Conservation (phyloP, 1,140 invertebrate species). For the Heliconius melpomene region DNA sequence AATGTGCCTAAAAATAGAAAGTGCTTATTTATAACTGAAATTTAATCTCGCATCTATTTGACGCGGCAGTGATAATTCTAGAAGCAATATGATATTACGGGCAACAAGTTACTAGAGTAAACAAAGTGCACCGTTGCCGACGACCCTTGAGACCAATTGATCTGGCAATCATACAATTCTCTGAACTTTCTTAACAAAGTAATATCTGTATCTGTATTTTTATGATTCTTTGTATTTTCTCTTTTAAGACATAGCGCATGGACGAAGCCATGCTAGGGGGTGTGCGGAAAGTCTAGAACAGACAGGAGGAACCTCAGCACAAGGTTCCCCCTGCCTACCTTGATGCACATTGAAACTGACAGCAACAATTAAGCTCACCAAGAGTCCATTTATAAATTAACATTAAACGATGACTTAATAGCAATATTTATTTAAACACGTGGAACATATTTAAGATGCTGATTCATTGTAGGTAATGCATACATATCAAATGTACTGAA, state of each 20-base stretch:
- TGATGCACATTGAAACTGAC: too few relatives aligned
- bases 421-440: neutral
- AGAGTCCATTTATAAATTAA: neutral
- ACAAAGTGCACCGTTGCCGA: conserved; percentile 16
- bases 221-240: too few relatives aligned
- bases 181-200: neutral
- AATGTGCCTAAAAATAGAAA: too few relatives aligned
- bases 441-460: neutral
- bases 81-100: neutral
- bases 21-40: too few relatives aligned
- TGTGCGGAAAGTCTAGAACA: too few relatives aligned
- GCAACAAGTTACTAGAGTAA: conserved; percentile 8
- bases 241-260: too few relatives aligned
- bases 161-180: conserved; percentile 15
- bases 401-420: neutral
- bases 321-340: too few relatives aligned
- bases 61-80: neutral
- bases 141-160: conserved; percentile 25
- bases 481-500: neutral
- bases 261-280: too few relatives aligned
- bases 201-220: neutral
- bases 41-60: neutral
- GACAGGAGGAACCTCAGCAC: too few relatives aligned
- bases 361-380: too few relatives aligned
- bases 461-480: neutral